Evolutionary conservation across 1,140 invertebrate genomes (phyloP), one percentile per base, ranked within the genome.

Genomic region (Leguminivora glycinivorella): DNA sequence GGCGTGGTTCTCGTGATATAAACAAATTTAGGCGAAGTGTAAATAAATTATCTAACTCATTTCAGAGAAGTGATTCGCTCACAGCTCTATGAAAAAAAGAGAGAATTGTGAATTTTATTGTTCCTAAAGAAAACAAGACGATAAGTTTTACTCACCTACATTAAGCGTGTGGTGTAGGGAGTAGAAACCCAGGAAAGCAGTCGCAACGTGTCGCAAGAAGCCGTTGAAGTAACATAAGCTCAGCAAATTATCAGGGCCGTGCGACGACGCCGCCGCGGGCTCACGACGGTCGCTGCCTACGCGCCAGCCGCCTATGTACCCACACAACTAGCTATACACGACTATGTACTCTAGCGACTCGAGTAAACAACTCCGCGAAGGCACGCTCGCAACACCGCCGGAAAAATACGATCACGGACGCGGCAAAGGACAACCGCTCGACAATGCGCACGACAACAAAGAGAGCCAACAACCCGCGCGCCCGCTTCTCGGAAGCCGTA

Each of bases 201-300:
- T 73, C 79, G 72, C 77, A 75, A 79, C 72, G 76, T 88, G 84
- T 87, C 82, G 84, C 80, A 89, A 89, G 89, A 90, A 90, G 89
- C 89, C 89, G 82, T 90, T 86, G 84, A 90, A 88, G 83, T 89
- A 88, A 87, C 81, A 82, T 88, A 85, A 89, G 84, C 85, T 83
- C 83, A 88, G 89, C 83, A 87, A 87, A 84, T 87, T 85, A 89
- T 90, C 89, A 91, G 85, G 87, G 89, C 83, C 87, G 84, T 79
- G 76, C 81, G 82, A 79, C 83, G 82, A 80, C 80, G 80, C 72
- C 78, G 75, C 75, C 78, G 81, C 79, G 75, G 79, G 81, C 77
- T 76, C 81, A 73, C 79, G 78, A 74, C 75, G 71, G 78, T 69
- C 75, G 76, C 79, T 83, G 80, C 83, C 86, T 88, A 88, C 84